Evolutionary conservation across 2,888 invertebrate genomes (phyloP).

Genomic region (Morpho helenor): DNA sequence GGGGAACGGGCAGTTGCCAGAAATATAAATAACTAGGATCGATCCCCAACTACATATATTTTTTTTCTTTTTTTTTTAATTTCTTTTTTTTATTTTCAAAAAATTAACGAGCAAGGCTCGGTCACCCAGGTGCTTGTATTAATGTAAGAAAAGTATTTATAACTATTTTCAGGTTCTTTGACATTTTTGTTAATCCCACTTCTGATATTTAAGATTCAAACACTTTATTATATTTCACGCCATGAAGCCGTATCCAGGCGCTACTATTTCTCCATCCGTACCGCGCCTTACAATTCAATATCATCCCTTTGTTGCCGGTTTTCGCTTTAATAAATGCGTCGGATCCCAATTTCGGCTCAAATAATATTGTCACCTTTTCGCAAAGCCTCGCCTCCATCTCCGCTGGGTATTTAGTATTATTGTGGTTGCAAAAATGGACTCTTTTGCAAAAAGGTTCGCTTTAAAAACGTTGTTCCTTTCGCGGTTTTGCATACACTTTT

Average conservation of each 20-base stretch:
- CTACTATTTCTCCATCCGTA: slow-evolving; percentile 31
- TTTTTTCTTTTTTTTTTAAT: too few relatives aligned
- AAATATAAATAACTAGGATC: too few relatives aligned
- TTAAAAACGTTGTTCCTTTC: slow-evolving; percentile 20
- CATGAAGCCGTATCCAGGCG: slow-evolving; percentile 36
- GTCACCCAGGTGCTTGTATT: too few relatives aligned
- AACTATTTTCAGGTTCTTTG: too few relatives aligned
- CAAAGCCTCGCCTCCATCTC: slow-evolving; percentile 23
- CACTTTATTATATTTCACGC: too few relatives aligned
- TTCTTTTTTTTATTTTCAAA: too few relatives aligned
- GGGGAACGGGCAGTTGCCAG: too few relatives aligned
- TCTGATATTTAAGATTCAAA: too few relatives aligned
- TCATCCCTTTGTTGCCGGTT: slow-evolving; percentile 76
- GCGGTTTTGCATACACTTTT: not conserved
- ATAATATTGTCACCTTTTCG: slow-evolving; percentile 73
- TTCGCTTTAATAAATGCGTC: slow-evolving; percentile 75
- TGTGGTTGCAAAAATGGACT: slow-evolving; percentile 28
- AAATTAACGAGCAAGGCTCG: too few relatives aligned
- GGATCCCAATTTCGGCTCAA: slow-evolving; percentile 65
- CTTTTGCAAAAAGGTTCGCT: slow-evolving; percentile 19
- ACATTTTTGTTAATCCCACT: too few relatives aligned
- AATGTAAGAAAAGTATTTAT: too few relatives aligned
- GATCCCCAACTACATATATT: too few relatives aligned
- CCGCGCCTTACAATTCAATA: slow-evolving; percentile 71
- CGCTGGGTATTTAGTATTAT: slow-evolving; percentile 34